A percentile compares a stretch with the other conserved stretches of the same genome.
phyloP scores from a whole-genome alignment of 2,113 vertebrate genomes.

The Antechinus flavipes region DNA sequence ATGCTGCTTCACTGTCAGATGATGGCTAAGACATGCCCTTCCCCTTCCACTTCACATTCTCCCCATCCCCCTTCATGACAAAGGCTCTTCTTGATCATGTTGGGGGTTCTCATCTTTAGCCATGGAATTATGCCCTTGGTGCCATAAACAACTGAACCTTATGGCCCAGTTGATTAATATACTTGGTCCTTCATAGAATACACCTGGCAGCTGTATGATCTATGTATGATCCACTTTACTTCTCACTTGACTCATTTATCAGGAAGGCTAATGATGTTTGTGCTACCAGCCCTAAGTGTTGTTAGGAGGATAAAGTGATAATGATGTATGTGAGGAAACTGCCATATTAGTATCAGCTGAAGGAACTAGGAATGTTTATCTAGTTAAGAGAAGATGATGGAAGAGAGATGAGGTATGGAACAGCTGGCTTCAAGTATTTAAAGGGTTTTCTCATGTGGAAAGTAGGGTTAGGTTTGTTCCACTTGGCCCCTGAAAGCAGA shows the following conservation, averaged over 20 bases:
- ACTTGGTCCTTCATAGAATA: background rate
- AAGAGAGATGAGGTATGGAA: background rate
- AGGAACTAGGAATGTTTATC: background rate
- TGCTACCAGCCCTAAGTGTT: background rate
- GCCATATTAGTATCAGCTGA: background rate
- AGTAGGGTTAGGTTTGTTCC: background rate
- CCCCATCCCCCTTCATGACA: background rate
- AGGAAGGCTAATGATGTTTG: background rate
- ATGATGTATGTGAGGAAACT: background rate
- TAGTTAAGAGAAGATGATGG: background rate
- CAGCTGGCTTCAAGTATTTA: background rate
- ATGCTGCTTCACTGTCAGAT: background rate
- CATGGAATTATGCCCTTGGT: background rate
- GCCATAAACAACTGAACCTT: background rate
- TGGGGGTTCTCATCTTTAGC: background rate
- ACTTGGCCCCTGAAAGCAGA: background rate
- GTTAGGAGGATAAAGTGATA: background rate
- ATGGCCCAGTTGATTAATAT: background rate
- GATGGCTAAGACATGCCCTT: background rate
- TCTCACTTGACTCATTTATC: background rate
- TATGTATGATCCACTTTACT: background rate
- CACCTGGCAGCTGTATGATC: background rate
- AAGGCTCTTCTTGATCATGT: background rate
- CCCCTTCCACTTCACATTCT: background rate
- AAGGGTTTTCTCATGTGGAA: background rate